Base-by-base conservation (phyloP, 1,140 invertebrate species). In the Matsumurasca onukii region DNA sequence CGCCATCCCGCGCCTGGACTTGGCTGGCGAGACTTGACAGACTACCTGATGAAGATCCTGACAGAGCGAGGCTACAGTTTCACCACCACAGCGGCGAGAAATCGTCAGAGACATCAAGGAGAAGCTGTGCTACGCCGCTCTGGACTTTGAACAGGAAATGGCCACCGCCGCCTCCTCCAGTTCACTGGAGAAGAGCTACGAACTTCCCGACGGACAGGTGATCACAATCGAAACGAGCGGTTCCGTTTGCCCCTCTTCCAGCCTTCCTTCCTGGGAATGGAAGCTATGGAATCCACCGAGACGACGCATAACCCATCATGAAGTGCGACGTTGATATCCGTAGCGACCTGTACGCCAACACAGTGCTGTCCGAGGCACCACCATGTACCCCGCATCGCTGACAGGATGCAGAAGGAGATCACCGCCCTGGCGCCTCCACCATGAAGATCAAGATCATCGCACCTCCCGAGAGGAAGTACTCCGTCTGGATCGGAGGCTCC, bases 231-330 rank as follows among this genome's bases (percentile, higher is more conserved):
- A 74, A 97, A 97, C 82, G 95, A 98, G 81, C 87, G 96, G 79
- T 97, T 98, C 94, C 91, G 96, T 84, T 98, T 94, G 83, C 95
- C 95, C 73, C 87, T 98, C 69, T 98, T 98, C 92, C 94, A 97
- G 81, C 94, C 95, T 72, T 93, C 91, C 67, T 96, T 95, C 90
- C 80, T 95, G 83, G 92, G 94, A 80, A 96, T 97, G 93, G 94
- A 97, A 88, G 92, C 93, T 62, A 92, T 91, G 80, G 94, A 94
- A 75, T 95, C 96, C 81, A 93, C 95, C 78, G 94, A 97, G 82
- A 96, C 95, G 74, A 93, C 93, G 63, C 97, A 95, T 89, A 97
- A 97, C 85, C 92, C 73, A 97, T 98, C 85, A 96, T 97, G 94
- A 96, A 96, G 86, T 96, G 94, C 83, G 94, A 96, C 78, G 91